Evolutionary conservation across 2,113 vertebrate species (phyloP).

Genomic region (Ptilonorhynchus violaceus): DNA sequence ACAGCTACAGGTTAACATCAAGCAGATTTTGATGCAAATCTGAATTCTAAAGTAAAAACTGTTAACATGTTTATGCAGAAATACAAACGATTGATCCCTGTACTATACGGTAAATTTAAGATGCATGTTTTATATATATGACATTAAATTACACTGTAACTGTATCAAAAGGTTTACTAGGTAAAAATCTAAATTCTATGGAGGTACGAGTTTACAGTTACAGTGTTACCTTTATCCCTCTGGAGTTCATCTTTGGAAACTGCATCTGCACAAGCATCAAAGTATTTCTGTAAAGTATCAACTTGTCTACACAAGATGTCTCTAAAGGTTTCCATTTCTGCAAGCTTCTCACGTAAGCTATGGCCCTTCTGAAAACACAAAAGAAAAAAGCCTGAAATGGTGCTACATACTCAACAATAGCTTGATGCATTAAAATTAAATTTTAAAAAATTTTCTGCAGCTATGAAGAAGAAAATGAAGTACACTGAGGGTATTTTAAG

Average conservation of each 20-base stretch:
- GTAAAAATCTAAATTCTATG: background rate
- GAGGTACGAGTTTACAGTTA: background rate
- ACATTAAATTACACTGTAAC: background rate
- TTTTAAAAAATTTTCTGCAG: background rate
- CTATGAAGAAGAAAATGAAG: background rate
- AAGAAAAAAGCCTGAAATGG: background rate
- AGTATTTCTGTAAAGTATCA: constrained; percentile 83
- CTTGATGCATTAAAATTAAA: background rate
- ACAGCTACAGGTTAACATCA: background rate
- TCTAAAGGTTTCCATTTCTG: constrained; percentile 99
- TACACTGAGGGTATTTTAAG: background rate
- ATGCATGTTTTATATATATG: background rate
- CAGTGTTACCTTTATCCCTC: constrained; percentile 87
- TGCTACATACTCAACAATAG: background rate
- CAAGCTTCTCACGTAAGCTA: constrained; percentile 93
- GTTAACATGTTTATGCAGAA: background rate
- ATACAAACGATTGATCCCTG: background rate
- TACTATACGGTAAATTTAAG: background rate
- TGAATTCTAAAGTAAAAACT: background rate
- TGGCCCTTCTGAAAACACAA: constrained; percentile 87
- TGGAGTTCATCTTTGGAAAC: constrained; percentile 94
- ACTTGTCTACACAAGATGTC: constrained; percentile 89
- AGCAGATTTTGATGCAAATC: background rate
- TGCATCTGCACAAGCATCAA: constrained; percentile 86
- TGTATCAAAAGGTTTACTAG: background rate